A percentile compares a stretch with the other conserved stretches of the same genome.
Conservation (phyloP, 2,888 invertebrate genomes). For the Coremacera marginata region DNA sequence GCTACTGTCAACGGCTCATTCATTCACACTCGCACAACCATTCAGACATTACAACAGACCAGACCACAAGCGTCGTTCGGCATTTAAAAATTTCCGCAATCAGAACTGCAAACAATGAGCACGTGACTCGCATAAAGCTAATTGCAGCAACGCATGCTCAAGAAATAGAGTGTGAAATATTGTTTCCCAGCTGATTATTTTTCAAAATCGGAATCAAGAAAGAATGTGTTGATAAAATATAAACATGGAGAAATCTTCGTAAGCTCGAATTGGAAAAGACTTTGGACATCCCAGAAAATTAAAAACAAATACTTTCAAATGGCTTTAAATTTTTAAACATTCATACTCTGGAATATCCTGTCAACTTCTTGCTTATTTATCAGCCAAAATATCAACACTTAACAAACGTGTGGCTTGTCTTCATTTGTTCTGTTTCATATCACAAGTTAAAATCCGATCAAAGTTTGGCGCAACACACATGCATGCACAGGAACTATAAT, state of each 20-base stretch:
- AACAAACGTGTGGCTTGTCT: not conserved
- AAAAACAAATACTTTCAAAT: too few species aligned
- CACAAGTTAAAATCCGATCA: not conserved
- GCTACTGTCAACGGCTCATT: not conserved
- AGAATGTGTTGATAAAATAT: too few species aligned
- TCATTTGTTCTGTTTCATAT: not conserved
- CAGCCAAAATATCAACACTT: too few species aligned
- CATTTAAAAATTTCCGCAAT: slow-evolving; percentile 53
- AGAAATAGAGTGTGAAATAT: slow-evolving; percentile 29
- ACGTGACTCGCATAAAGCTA: slow-evolving; percentile 56
- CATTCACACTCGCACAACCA: not conserved
- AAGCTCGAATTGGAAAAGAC: too few species aligned
- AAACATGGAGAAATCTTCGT: too few species aligned
- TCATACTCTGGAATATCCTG: too few species aligned
- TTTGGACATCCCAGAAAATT: too few species aligned
- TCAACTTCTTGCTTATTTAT: too few species aligned
- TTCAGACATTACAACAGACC: slow-evolving; percentile 34
- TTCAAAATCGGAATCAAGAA: too few species aligned
- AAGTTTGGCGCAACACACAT: not conserved
- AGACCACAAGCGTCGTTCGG: slow-evolving; percentile 50
- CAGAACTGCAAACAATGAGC: slow-evolving; percentile 54
- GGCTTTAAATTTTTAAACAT: too few species aligned
- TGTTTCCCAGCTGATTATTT: not conserved
- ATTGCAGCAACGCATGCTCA: slow-evolving; percentile 45
- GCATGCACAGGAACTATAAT: not conserved